These are phyloP conservation scores for Delichon dasypus DNA, from an alignment of 2,797 vertebrate species.

Conservation along the genomic window DNA sequence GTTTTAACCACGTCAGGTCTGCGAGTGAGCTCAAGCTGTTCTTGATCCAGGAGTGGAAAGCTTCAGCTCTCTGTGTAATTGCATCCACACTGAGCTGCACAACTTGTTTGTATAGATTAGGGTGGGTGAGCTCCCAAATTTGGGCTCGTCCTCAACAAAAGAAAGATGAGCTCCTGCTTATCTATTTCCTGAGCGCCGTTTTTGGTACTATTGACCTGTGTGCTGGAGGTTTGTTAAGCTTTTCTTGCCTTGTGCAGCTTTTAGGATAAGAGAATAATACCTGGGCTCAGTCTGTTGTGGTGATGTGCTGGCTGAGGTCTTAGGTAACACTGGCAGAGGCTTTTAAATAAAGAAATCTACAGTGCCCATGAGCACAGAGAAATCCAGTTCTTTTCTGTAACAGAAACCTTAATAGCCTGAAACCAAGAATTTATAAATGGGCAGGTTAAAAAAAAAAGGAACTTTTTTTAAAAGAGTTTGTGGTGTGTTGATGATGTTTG, in stretches of 20 bases:
- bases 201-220: not conserved
- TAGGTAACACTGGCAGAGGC: not conserved
- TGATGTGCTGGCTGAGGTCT: not conserved
- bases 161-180: not conserved
- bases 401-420: not conserved
- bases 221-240: not conserved
- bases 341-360: not conserved
- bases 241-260: not conserved
- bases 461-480: no score
- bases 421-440: not conserved
- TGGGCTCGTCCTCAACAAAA: not conserved
- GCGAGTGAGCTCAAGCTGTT: not conserved
- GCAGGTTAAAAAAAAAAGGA: not conserved
- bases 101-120: not conserved
- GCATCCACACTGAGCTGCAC: not conserved
- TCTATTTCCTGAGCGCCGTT: accelerated
- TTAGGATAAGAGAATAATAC: not conserved
- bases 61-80: not conserved
- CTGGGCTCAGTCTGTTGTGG: not conserved
- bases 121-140: not conserved
- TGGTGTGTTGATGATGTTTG: not conserved
- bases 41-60: not conserved
- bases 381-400: not conserved
- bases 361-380: not conserved
- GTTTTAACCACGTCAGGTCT: not conserved